These are phyloP conservation scores for Cyclura pinguis DNA, from an alignment of 2,797 vertebrate genomes.

Conservation along the genomic window DNA sequence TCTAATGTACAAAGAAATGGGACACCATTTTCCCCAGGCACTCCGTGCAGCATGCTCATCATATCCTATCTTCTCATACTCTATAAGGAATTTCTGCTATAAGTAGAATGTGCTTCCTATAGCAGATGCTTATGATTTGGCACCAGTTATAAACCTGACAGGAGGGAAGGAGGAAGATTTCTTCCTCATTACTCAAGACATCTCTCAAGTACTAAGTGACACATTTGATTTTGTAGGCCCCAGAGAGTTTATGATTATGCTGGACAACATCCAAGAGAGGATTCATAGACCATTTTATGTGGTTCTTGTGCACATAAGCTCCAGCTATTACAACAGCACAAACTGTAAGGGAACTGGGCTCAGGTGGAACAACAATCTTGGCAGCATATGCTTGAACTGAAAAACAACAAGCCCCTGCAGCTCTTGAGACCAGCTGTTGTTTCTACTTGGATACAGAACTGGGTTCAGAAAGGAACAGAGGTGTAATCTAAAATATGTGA, in stretches of 20 bases:
- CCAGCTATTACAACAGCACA: slow-evolving; percentile 31
- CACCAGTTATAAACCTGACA: background rate
- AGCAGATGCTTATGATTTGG: slow-evolving; percentile 44
- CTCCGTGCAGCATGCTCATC: background rate
- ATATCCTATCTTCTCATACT: background rate
- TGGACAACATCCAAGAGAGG: slow-evolving; percentile 29
- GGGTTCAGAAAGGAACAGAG: slow-evolving; percentile 35
- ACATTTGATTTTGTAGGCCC: slow-evolving; percentile 45
- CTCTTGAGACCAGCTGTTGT: slow-evolving; percentile 44
- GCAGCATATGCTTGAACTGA: slow-evolving; percentile 57
- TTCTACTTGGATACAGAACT: slow-evolving; percentile 40
- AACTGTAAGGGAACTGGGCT: slow-evolving; percentile 47
- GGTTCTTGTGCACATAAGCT: slow-evolving; percentile 35
- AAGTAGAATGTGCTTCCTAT: slow-evolving; percentile 21
- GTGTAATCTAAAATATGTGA: slow-evolving; percentile 15
- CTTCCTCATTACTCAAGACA: slow-evolving; percentile 38
- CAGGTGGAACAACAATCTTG: slow-evolving; percentile 49
- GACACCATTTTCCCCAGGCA: background rate
- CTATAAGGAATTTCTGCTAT: background rate
- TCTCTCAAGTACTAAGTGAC: slow-evolving; percentile 43
- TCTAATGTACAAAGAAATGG: background rate
- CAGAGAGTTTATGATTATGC: slow-evolving; percentile 23
- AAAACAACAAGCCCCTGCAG: slow-evolving; percentile 47
- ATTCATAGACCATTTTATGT: slow-evolving; percentile 43
- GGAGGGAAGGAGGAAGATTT: slow-evolving; percentile 52